These are phyloP conservation scores for Drosophila lutescens DNA, from an alignment of 2,888 invertebrate species.

Conservation along the genomic window DNA sequence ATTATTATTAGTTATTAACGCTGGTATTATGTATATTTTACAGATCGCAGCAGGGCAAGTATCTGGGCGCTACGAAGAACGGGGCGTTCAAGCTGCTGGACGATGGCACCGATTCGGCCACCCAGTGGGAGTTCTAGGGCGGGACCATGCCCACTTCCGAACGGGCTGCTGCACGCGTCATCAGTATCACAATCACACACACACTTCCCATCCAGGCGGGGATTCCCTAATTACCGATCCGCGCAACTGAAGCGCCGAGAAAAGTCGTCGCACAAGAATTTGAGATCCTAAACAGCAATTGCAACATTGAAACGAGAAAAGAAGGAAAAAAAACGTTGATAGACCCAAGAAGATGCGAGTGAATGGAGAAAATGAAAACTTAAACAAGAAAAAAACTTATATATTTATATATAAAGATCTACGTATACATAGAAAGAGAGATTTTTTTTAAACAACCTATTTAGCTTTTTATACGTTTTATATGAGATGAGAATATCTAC, in stretches of 20 bases:
- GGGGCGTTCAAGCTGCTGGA: conserved; percentile 94
- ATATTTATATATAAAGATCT: conserved; percentile 44
- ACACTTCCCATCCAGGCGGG: conserved; percentile 22
- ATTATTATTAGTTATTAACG: background rate
- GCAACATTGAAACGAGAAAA: background rate
- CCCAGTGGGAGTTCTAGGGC: conserved; percentile 96
- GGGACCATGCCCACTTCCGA: background rate
- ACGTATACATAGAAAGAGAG: conserved; percentile 46
- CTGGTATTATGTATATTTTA: background rate
- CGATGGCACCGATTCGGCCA: conserved; percentile 90
- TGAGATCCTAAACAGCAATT: conserved; percentile 19
- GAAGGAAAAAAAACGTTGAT: background rate
- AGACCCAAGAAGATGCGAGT: background rate
- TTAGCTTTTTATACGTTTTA: conserved; percentile 79
- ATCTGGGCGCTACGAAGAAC: conserved; percentile 95
- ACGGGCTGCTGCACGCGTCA: conserved; percentile 12
- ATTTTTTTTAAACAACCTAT: conserved; percentile 61
- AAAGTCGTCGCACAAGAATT: conserved; percentile 46
- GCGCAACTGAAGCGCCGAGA: conserved; percentile 29
- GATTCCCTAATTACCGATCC: conserved; percentile 16
- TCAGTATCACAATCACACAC: conserved; percentile 32
- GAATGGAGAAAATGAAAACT: background rate
- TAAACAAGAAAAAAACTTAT: conserved; percentile 12
- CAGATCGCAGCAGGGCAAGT: conserved; percentile 87
- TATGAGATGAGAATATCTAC: conserved; percentile 23